Base-by-base conservation (phyloP, 2,113 vertebrate genomes). In the Hymenochirus boettgeri region DNA sequence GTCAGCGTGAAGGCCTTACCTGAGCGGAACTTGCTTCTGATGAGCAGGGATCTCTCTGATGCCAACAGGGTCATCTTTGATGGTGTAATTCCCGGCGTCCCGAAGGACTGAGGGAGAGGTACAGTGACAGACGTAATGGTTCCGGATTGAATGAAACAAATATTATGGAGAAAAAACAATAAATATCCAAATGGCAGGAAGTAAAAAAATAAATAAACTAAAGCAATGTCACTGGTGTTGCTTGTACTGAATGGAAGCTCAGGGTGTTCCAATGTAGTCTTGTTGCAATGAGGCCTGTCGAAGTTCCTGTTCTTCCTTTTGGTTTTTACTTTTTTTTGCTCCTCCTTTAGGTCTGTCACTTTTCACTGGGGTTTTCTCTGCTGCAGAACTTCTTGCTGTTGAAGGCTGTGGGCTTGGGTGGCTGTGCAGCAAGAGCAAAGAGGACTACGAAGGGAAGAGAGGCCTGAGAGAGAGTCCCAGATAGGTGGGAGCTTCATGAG, bases 21-120 rank as follows among this genome's bases (percentile, higher is more conserved):
- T 78, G 93, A 93, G 70, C 91, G 91, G 79, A 95, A 95, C 81
- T 91, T 93, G 85, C 89, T 94, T 66, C 92, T 85, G 79, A 95
- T 94, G 75, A 94, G 87, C 72, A 93, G 83, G 2, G 93, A 94
- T 79, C 90, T 90, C 83, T 95, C 90, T 22, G 91, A 91, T 67
- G 90, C 89, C 69, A 89, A 79, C 73, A 95, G 86, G 12, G 93
- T 93, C 93, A 94, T 93, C 74, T 76, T 66, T 57, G 62, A 52
- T 55, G 57, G 58, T 7, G 47, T 53, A 45, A n/a, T 59, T 57
- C 72, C 31, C 58, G 80, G 73, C 67, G 76, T 71, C 67, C 61
- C 71, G 45, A 51, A 48, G 73, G 65, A 61, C 72, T 27, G 71
- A 61, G 71, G 61, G 62, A 71, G 62, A 72, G 70, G 63, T 61